Base-by-base conservation (phyloP, 2,113 vertebrate species). In the Heterochromis multidens region DNA sequence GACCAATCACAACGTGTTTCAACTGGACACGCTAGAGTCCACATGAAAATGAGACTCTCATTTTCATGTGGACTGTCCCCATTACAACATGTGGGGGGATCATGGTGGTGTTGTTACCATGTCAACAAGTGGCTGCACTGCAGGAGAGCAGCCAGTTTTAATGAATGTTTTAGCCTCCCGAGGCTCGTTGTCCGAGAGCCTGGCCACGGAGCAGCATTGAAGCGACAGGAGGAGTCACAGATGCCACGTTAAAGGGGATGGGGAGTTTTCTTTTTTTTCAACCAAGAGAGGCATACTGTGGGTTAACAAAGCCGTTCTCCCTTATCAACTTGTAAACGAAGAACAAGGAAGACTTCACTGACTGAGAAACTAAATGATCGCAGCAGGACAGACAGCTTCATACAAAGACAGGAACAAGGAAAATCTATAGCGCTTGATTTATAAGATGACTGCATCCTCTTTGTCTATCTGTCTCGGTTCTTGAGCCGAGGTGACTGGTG, bases 1-100 rank as follows among this genome's bases (percentile, higher is more conserved):
- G 31, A 97, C 98, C 95, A 99, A 97, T 95, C 98, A 98, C 96
- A 99, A 97, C 88, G 96, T 99, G 85, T 99, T 99, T 95, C 98
- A 99, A 57, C 97, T 99, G 83, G 98, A 99, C 95, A 97, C 97
- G 0, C 96, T 99, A 57, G 98, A 98, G 94, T 98, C 98, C 93
- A 99, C 98, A 97, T 99, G 99, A 99, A 95, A 95, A 56, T 65
- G 5, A 6, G 49, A 35, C 25, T 31, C 2, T 40, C 16, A 21
- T 79, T 40, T 65, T 65, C 62, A 65, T 40, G 62, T 65, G 62
- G 12, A 65, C 86, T 65, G 79, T 77, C 65, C 87, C 79, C 31
- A 76, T 78, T 27, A 21, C 74, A 78, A 79, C 52, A 35, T 19
- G 23, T 14, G 57, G 62, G 12, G 33, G 21, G 61, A 49, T 72